Conservation (phyloP, 2,888 invertebrate genomes). For the Pristionchus arcanus region DNA sequence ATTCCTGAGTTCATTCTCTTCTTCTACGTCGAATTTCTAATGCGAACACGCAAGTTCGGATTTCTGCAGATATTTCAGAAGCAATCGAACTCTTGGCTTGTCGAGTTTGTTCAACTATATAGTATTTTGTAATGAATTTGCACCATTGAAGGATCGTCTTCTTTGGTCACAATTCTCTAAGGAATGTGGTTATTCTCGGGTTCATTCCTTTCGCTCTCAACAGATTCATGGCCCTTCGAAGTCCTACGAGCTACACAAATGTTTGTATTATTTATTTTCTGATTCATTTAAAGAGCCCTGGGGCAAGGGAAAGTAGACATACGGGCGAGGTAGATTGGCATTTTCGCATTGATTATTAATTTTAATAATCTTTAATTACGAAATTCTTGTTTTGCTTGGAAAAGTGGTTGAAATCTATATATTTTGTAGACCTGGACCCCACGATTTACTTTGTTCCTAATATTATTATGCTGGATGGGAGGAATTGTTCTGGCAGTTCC, state of each 20-base stretch:
- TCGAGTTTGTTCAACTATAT: not conserved
- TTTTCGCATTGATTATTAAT: too few relatives aligned
- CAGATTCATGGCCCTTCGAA: constrained; percentile 14
- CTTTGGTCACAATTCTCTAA: constrained; percentile 39
- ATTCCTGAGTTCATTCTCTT: constrained; percentile 24
- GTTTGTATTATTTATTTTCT: not conserved
- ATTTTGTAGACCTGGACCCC: not conserved
- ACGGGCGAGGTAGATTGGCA: too few relatives aligned
- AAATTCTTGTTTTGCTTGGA: too few relatives aligned
- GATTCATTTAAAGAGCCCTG: not conserved
- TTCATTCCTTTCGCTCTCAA: constrained; percentile 39
- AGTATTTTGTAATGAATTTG: too few relatives aligned
- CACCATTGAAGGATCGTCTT: not conserved
- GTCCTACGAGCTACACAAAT: constrained; percentile 3
- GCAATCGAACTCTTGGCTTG: not conserved
- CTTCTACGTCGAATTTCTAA: constrained; percentile 27
- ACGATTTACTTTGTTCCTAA: not conserved
- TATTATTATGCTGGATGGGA: constrained; percentile 3
- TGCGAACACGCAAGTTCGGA: constrained; percentile 23
- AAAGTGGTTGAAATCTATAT: not conserved
- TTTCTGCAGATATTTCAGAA: constrained; percentile 2
- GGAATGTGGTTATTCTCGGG: constrained; percentile 5
- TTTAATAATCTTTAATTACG: too few relatives aligned
- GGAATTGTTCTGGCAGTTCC: not conserved
- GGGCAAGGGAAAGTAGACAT: too few relatives aligned